Base-by-base conservation (phyloP, 2,113 vertebrate genomes). In the Sander lucioperca region DNA sequence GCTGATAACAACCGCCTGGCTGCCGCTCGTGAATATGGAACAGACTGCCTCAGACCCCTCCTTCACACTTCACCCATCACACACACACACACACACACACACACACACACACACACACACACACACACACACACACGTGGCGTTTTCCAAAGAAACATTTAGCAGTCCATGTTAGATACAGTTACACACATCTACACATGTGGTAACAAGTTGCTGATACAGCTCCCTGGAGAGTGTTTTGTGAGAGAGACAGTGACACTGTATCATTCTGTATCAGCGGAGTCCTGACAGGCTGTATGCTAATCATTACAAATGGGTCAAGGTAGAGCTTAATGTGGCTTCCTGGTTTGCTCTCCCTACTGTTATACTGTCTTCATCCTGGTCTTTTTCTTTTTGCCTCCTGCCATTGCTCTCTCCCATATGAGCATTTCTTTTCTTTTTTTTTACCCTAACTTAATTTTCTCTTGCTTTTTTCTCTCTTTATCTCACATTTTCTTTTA, bases 281-380 rank as follows among this genome's bases (percentile, higher is more conserved):
- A 51, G 72, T 56, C 71, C 74, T 75, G 86, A 81, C 79, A 33
- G 76, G 66, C 81, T 75, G 45, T 76, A 86, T 90, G 86, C 77
- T 92, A 87, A 92, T 91, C 74, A 53, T 79, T 74, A 86, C 84
- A 88, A 86, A 86, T 80, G 79, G 84, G 87, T 88, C 84, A 79
- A 71, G 89, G 83, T 73, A 47, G 66, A 79, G 70, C 77, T 16
- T 87, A 79, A 77, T 77, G 47, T 54, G 51, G 78, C 81, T 33
- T 50, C 57, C 10, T 27, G 62, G 13, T 54, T 70, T 39, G 43
- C 19, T 51, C n/a, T 64, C 47, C 6, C 63, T 25, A 1, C 57
- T 27, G n/a, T 48, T 56, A 79, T 36, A 19, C 62, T 67, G 47
- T 69, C 33, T 74, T 77, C 25, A 66, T 87, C 62, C 71, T 43